phyloP scores from a whole-genome alignment of 2,797 vertebrate species.

The Manis crassicaudata region DNA sequence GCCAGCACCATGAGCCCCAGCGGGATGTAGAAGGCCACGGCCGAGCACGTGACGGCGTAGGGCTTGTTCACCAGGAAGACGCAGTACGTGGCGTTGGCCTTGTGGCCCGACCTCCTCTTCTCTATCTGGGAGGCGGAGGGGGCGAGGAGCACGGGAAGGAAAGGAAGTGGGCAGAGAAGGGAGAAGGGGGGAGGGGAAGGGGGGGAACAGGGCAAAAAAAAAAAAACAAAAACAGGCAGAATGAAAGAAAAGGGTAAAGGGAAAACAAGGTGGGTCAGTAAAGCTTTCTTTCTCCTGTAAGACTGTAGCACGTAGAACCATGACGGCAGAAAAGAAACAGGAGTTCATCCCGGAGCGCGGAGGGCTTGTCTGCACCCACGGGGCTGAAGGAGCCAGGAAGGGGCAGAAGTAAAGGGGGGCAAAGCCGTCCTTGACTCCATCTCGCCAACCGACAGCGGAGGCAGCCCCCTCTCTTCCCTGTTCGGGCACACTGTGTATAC shows the following conservation, averaged over 20 bases:
- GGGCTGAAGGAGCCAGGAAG: background rate
- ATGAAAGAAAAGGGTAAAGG: background rate
- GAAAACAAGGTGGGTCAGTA: constrained; percentile 19
- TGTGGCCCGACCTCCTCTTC: constrained; percentile 89
- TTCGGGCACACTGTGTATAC: background rate
- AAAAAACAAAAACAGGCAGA: too few species aligned
- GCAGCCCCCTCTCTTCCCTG: background rate
- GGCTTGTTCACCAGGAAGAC: constrained; percentile 99
- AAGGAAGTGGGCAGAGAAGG: background rate
- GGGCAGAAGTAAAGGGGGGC: background rate
- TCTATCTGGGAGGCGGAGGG: constrained; percentile 89
- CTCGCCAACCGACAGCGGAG: background rate
- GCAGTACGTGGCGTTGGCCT: constrained; percentile 94
- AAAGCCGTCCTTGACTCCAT: background rate
- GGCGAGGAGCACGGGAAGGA: background rate
- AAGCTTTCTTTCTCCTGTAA: background rate
- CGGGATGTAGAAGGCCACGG: constrained; percentile 99
- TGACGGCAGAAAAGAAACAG: background rate
- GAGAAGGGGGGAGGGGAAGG: background rate
- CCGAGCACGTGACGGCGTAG: constrained; percentile 97
- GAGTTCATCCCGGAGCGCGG: background rate
- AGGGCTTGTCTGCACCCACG: background rate
- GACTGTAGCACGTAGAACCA: background rate
- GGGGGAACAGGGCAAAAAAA: background rate
- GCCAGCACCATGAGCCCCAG: constrained; percentile 98